phyloP scores from a whole-genome alignment of 2,888 invertebrate genomes.

The Bruchidius siliquastri region DNA sequence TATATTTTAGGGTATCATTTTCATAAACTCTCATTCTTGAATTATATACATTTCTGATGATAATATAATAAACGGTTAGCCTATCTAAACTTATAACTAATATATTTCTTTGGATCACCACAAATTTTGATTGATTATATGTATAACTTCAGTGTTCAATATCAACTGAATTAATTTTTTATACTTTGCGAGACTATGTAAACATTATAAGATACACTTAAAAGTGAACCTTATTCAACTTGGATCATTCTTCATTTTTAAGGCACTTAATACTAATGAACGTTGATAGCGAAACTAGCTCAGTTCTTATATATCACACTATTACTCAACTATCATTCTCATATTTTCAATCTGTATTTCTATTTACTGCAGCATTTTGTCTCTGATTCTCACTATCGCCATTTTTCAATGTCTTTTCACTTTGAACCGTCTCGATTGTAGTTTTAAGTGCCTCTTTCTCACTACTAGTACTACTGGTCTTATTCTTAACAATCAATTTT shows the following conservation, averaged over 20 bases:
- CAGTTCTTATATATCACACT: background rate
- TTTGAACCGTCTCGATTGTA: background rate
- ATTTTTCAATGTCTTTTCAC: background rate
- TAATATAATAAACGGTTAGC: no score
- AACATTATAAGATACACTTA: no score
- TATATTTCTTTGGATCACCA: no score
- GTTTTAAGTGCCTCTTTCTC: background rate
- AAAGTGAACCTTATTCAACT: no score
- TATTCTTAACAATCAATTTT: constrained; percentile 37
- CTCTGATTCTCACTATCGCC: background rate
- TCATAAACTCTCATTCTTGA: no score
- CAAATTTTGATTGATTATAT: no score
- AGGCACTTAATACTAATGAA: background rate
- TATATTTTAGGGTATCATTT: no score
- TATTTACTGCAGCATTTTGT: background rate
- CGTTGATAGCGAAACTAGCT: background rate
- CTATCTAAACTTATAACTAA: no score
- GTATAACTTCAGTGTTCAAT: no score
- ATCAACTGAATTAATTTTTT: no score
- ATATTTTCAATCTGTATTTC: background rate
- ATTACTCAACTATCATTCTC: background rate
- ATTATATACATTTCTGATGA: no score
- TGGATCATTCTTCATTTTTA: background rate
- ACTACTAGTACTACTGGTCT: background rate
- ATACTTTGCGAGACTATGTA: no score